Conservation (phyloP, 1,140 invertebrate genomes). For the Megalopta genalis region DNA sequence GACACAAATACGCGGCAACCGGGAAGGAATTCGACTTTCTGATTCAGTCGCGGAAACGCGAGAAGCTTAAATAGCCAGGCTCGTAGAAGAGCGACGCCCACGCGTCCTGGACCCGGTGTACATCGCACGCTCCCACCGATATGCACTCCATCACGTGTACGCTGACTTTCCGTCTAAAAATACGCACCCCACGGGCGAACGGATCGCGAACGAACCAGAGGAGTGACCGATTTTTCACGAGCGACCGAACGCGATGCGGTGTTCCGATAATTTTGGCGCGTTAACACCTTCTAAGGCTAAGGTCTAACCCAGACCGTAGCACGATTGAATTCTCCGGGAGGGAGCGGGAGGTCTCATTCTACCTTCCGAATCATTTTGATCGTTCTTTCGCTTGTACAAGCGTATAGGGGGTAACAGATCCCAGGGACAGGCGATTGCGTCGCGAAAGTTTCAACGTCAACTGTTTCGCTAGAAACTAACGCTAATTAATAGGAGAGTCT, state of each 20-base stretch:
- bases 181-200: constrained; percentile 17
- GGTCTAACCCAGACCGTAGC: too few relatives aligned
- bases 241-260: constrained; percentile 2
- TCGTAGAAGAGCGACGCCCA: not conserved
- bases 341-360: too few relatives aligned
- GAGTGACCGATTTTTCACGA: constrained; percentile 10
- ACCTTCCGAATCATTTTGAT: too few relatives aligned
- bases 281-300: not conserved
- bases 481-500: too few relatives aligned
- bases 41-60: constrained; percentile 31
- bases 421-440: too few relatives aligned
- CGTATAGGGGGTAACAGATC: too few relatives aligned
- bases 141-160: constrained; percentile 42
- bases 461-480: too few relatives aligned
- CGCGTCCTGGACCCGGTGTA: not conserved
- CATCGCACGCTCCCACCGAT: constrained; percentile 31
- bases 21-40: constrained; percentile 31
- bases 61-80: constrained; percentile 50
- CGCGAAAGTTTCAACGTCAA: too few relatives aligned
- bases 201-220: not conserved
- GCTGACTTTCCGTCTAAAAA: constrained; percentile 54
- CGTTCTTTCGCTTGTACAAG: too few relatives aligned
- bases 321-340: too few relatives aligned
- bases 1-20: not conserved
- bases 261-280: constrained; percentile 20